A percentile compares a stretch with the other conserved stretches of the same genome.
These are phyloP conservation scores for Chionoecetes opilio DNA, from an alignment of 1,140 invertebrate genomes.

Conservation along the genomic window DNA sequence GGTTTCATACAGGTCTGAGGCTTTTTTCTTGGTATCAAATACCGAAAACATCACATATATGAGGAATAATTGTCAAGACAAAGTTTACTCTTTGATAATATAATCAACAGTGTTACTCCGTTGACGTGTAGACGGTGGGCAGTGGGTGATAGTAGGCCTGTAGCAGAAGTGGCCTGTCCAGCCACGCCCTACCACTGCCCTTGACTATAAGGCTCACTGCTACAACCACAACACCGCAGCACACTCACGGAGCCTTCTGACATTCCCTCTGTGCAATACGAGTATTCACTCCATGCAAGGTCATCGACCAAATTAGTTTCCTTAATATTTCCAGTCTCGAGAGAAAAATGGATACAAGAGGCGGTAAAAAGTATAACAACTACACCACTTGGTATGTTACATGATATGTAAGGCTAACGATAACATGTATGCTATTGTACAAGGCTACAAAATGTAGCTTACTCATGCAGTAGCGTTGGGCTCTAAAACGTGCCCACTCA, in stretches of 20 bases:
- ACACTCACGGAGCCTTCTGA: slow-evolving; percentile 11
- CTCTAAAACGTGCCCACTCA: slow-evolving; percentile 75
- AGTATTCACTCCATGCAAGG: slow-evolving; percentile 43
- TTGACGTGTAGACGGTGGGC: slow-evolving; percentile 41
- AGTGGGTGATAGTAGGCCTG: slow-evolving; percentile 30
- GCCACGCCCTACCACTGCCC: slow-evolving; percentile 51
- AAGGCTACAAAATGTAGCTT: slow-evolving; percentile 51
- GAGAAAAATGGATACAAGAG: slow-evolving; percentile 63
- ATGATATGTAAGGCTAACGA: slow-evolving; percentile 77
- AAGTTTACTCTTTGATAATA: slow-evolving; percentile 49
- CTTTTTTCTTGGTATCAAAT: slow-evolving; percentile 68
- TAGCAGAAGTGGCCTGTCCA: slow-evolving; percentile 28
- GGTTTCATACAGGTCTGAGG: slow-evolving; percentile 68
- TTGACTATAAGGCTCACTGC: slow-evolving; percentile 69
- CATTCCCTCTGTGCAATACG: slow-evolving; percentile 29
- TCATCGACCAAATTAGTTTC: background rate
- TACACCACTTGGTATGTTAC: slow-evolving; percentile 79
- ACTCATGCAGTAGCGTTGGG: slow-evolving; percentile 39
- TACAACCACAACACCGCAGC: slow-evolving; percentile 65
- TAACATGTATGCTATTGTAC: slow-evolving; percentile 68
- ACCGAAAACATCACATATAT: slow-evolving; percentile 72
- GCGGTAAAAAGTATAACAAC: slow-evolving; percentile 75
- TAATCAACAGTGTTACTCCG: slow-evolving; percentile 65
- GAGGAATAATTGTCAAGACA: slow-evolving; percentile 63
- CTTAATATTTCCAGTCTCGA: slow-evolving; percentile 45